These are phyloP conservation scores for Poecilia picta DNA, from an alignment of 2,797 vertebrate genomes.

Conservation along the genomic window DNA sequence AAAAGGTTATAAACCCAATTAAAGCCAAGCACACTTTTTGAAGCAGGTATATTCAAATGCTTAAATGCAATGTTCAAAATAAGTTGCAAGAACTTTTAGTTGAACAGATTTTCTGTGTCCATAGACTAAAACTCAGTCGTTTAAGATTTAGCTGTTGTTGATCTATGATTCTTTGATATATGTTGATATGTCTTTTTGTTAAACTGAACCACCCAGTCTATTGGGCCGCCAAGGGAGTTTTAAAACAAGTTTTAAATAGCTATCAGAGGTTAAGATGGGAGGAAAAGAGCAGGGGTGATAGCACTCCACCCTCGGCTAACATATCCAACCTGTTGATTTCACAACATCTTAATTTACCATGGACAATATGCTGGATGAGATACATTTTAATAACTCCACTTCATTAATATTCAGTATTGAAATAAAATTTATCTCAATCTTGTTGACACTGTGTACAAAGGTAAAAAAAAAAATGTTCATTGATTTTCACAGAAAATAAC, in stretches of 20 bases:
- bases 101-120: background rate
- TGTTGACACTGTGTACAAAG: background rate
- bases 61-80: background rate
- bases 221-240: background rate
- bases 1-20: no score
- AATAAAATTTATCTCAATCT: background rate
- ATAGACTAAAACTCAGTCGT: background rate
- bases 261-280: conserved; percentile 4
- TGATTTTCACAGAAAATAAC: background rate
- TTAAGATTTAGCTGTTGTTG: background rate
- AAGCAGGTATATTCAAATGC: background rate
- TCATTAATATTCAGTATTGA: background rate
- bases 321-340: conserved; percentile 2
- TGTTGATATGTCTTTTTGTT: background rate
- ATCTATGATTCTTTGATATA: no score
- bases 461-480: background rate
- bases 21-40: background rate
- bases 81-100: background rate
- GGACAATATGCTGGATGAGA: background rate
- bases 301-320: background rate
- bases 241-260: conserved; percentile 6
- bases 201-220: conserved; percentile 5
- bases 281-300: background rate
- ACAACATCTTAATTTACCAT: background rate
- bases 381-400: background rate